Conservation (phyloP, 2,113 vertebrate genomes). For the Pongo pygmaeus region DNA sequence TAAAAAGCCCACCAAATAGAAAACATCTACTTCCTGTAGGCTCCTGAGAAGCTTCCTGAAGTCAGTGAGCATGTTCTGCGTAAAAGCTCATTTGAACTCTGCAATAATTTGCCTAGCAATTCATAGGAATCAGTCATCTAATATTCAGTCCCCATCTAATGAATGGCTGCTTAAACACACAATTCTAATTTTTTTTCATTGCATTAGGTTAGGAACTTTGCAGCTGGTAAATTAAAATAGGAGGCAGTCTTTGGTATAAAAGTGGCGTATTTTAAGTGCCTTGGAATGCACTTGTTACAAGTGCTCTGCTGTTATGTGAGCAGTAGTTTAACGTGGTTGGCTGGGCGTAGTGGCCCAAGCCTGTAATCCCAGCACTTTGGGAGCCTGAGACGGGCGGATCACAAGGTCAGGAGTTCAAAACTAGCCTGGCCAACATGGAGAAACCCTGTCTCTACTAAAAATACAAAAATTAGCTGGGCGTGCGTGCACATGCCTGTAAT, state of each 20-base stretch:
- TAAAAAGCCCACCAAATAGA: not conserved
- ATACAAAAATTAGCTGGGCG: no score
- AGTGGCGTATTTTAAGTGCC: accelerated
- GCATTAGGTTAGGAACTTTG: not conserved
- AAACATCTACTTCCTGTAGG: not conserved
- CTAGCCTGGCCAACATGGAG: no score
- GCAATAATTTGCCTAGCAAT: accelerated
- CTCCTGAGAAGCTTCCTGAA: not conserved
- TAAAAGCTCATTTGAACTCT: not conserved
- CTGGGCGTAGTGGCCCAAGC: accelerated
- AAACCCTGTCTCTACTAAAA: no score
- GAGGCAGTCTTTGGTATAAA: no score
- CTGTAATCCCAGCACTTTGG: no score
- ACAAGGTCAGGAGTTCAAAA: no score
- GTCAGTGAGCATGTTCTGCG: accelerated
- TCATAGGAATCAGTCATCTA: accelerated
- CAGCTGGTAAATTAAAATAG: no score
- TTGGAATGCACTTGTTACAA: accelerated
- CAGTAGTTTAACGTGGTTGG: accelerated
- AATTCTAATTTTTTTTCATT: not conserved
- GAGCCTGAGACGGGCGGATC: no score
- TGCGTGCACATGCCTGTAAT: no score
- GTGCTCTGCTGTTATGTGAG: accelerated
- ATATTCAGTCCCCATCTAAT: no score
- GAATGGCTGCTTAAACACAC: not conserved